Percentiles rank a stretch among this genome's conserved stretches.
Conservation (phyloP, 1,140 invertebrate genomes). For the Halesus radiatus region DNA sequence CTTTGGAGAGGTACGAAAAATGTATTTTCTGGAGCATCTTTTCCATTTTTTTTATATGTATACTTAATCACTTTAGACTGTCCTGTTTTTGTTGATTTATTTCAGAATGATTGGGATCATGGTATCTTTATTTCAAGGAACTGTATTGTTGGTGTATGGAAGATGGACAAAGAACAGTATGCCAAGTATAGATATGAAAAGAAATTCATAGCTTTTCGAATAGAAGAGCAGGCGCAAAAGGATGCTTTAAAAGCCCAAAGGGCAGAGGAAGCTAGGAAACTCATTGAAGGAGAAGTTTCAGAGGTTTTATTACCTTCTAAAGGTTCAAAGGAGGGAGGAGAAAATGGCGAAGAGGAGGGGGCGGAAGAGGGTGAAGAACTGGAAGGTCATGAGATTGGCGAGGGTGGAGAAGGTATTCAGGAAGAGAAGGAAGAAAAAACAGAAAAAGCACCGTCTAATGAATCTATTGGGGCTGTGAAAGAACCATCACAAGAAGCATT, state of each 20-base stretch:
- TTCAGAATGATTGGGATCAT: not conserved
- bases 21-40: not conserved
- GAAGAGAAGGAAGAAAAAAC: not conserved
- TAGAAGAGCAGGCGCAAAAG: not conserved
- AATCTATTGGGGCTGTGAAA: not conserved
- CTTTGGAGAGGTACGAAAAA: constrained; percentile 22
- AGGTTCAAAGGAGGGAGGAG: not conserved
- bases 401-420: not conserved
- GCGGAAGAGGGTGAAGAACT: not conserved
- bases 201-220: constrained; percentile 6
- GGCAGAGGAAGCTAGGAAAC: constrained; percentile 5
- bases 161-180: constrained; percentile 21
- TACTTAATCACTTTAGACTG: not conserved
- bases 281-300: constrained; percentile 6
- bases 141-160: constrained; percentile 28
- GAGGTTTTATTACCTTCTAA: not conserved
- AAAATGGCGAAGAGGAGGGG: not conserved
- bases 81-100: not conserved
- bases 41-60: not conserved
- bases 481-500: not conserved
- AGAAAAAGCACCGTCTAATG: not conserved
- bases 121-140: constrained; percentile 23
- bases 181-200: constrained; percentile 14
- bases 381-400: not conserved
- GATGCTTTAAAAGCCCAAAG: not conserved